These are phyloP conservation scores for Rhagonycha lutea DNA, from an alignment of 2,888 invertebrate genomes.

Conservation along the genomic window DNA sequence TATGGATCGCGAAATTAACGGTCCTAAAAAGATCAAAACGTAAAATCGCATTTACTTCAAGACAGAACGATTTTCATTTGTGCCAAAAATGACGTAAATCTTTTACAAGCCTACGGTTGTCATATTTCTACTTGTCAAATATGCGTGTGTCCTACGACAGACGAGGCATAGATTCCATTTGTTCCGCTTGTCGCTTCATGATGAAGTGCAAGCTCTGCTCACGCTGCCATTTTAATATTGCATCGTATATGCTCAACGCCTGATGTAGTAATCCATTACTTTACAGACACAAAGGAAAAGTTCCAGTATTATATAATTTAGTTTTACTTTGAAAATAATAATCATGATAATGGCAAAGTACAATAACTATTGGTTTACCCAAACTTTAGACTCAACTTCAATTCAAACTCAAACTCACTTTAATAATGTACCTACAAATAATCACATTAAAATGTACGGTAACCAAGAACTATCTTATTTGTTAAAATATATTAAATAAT, in stretches of 20 bases:
- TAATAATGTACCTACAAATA: neutral
- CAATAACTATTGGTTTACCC: conserved; percentile 29
- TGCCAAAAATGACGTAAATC: conserved; percentile 43
- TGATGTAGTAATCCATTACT: conserved; percentile 39
- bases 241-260: conserved; percentile 22
- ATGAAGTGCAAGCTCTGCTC: conserved; percentile 39
- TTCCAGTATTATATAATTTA: conserved; percentile 36
- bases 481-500: too few relatives aligned
- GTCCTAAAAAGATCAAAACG: conserved; percentile 28
- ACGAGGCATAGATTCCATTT: conserved; percentile 46
- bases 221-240: conserved; percentile 31
- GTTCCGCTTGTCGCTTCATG: conserved; percentile 50
- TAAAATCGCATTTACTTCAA: conserved; percentile 27
- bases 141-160: conserved; percentile 45
- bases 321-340: conserved; percentile 34
- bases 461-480: too few relatives aligned
- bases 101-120: conserved; percentile 41
- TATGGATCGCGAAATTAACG: conserved; percentile 41
- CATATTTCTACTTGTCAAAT: conserved; percentile 46
- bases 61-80: conserved; percentile 30
- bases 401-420: neutral
- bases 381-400: neutral
- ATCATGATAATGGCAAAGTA: conserved; percentile 33
- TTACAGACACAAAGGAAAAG: conserved; percentile 35
- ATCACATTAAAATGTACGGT: neutral